Evolutionary conservation across 2,113 vertebrate genomes (phyloP), one percentile per base, ranked within the genome.

Genomic region (Cephalopterus ornatus): DNA sequence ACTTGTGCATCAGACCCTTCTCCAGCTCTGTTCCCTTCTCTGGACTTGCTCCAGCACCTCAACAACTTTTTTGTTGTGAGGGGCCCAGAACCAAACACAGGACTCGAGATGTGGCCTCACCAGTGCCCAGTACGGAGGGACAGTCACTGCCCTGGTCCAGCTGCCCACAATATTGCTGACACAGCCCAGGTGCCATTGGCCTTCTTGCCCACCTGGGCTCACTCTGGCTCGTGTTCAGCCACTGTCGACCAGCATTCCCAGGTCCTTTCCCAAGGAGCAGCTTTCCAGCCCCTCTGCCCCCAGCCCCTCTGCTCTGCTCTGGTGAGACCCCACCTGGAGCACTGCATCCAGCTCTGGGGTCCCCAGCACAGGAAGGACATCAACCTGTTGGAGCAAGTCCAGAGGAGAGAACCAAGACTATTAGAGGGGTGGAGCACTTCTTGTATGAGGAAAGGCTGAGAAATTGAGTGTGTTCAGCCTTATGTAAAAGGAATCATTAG

Each of bases 1-100:
- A 35, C 4, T 41, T 37, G 26, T 23, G 26, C 5, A 35, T 30
- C 46, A 46, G 16, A n/a, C 21, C 13, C 9, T 59, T 73, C 17
- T 8, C 20, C 52, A 46, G 19, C 9, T 39, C 10, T 0, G 0
- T 4, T 74, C 4, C 9, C 5, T 59, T 73, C 55, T 11, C 39
- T 59, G 21, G 20, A 22, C 9, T n/a, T 1, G 2, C 16, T 33
- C 12, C 44, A 77, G 23, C 6, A 14, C 11, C 18, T 50, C 50
- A 50, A 2, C 24, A 7, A 44, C 10, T 63, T 55, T 63, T 4
- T 33, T 56, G 27, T 8, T 47, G 3, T 23, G 14, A 73, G 24
- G 2, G 56, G 14, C 20, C n/a, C 39, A 78, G 32, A 56, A 44
- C 5, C 4, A 8, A 14, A 8, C 39, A 12, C 32, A 26, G 21